Base-by-base conservation (phyloP, 2,888 invertebrate genomes). In the Mythimna ferrago region DNA sequence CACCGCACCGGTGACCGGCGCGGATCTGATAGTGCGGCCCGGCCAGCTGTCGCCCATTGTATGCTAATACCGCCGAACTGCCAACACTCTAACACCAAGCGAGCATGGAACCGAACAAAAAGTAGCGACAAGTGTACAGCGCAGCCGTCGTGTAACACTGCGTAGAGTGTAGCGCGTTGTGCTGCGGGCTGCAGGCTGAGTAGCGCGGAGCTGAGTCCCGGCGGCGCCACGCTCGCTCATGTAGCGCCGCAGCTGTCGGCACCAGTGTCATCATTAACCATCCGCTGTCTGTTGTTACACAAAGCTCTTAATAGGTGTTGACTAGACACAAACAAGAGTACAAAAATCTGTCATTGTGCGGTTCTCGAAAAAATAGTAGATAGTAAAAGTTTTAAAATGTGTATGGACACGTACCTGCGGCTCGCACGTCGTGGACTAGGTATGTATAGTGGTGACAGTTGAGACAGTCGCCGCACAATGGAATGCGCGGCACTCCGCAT, bases 11-110 rank as follows among this genome's bases (percentile, higher is more conserved):
- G 38, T 6, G 60, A 35, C 58, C 60, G 21, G 61, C 66, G 57
- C 72, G 73, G 80, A 82, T 85, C 86, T 79, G 87, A 84, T 86
- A 81, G 72, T 69, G 66, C 63, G 41, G n/a, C 7, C 10, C 75
- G 81, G 74, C 83, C 89, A 89, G 89, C 92, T 91, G 92, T 84
- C 88, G 85, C 78, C 87, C 88, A 93, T 93, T 93, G 93, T 93
- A 91, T 93, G 93, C 84, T 92, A 93, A 93, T 93, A 81, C 69
- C 75, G 79, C 71, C 84, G 72, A 83, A 82, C 86, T 80, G 83
- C 82, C 67, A 38, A 76, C 86, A 76, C 73, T 68, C 63, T 81
- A 78, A 81, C 84, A 81, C 66, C 68, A 77, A 38, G 69, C 57
- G 61, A 69, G 78, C 66, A 83, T 76, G 60, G 78, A 64, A 73